Conservation (phyloP, 2,888 invertebrate species). For the Volucella inflata region DNA sequence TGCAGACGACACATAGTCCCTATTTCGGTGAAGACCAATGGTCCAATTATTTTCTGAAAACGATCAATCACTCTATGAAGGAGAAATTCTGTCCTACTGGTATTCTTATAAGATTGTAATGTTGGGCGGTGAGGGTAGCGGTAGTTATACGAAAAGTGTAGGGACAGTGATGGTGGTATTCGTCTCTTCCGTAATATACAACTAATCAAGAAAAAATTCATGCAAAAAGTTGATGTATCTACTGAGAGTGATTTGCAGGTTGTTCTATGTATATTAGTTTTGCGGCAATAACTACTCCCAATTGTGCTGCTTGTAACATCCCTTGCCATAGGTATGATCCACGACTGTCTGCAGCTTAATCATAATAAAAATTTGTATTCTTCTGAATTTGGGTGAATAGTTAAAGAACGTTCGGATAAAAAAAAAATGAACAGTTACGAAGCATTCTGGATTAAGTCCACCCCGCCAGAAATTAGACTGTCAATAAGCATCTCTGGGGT, state of each 20-base stretch:
- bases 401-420: constrained; percentile 54
- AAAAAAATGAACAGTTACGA: constrained; percentile 4
- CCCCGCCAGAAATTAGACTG: constrained; percentile 46
- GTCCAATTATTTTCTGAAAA: constrained; percentile 66
- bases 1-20: constrained; percentile 37
- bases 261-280: constrained; percentile 16
- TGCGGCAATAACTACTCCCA: constrained; percentile 27
- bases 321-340: too few species aligned
- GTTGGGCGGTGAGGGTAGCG: too few species aligned
- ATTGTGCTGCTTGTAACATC: neutral
- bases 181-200: neutral
- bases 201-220: constrained; percentile 52
- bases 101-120: too few species aligned
- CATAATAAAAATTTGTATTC: constrained; percentile 46
- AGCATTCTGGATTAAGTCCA: constrained; percentile 5
- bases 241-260: constrained; percentile 66
- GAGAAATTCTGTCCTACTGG: constrained; percentile 20
- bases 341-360: constrained; percentile 39
- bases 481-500: constrained; percentile 80
- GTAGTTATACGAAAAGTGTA: too few species aligned
- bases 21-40: constrained; percentile 14
- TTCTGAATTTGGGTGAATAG: constrained; percentile 60
- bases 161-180: neutral
- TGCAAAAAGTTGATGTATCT: constrained; percentile 67
- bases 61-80: constrained; percentile 61